phyloP scores from a whole-genome alignment of 2,113 vertebrate genomes.

The Tyrannus savana region DNA sequence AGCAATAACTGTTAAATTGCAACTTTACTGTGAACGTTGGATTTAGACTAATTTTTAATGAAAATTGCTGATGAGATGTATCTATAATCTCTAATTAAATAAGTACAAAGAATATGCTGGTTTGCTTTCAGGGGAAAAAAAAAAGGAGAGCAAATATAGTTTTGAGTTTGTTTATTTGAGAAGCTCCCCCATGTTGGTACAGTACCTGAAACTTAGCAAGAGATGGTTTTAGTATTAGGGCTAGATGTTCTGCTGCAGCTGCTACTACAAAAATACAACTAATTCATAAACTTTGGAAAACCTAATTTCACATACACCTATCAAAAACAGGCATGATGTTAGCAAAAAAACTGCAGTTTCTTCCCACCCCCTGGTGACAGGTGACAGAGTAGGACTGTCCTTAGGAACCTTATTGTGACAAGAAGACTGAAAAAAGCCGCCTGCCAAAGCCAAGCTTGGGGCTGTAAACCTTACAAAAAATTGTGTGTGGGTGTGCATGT shows the following conservation, averaged over 20 bases:
- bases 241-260: background rate
- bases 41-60: background rate
- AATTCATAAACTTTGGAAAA: background rate
- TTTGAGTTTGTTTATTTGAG: background rate
- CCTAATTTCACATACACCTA: background rate
- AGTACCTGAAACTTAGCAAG: background rate
- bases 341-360: background rate
- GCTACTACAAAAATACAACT: background rate
- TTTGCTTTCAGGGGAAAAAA: background rate
- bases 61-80: background rate
- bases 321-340: background rate
- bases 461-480: background rate
- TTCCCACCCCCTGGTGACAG: background rate
- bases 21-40: background rate
- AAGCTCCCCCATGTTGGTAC: background rate
- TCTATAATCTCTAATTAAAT: background rate
- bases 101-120: background rate
- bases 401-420: background rate
- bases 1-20: background rate
- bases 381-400: background rate
- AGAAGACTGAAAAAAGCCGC: background rate
- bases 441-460: background rate
- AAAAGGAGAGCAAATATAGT: background rate
- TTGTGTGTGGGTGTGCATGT: background rate
- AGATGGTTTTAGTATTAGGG: background rate